Evolutionary conservation across 2,888 invertebrate genomes (phyloP).

Genomic region (Chaitophorus viminalis): DNA sequence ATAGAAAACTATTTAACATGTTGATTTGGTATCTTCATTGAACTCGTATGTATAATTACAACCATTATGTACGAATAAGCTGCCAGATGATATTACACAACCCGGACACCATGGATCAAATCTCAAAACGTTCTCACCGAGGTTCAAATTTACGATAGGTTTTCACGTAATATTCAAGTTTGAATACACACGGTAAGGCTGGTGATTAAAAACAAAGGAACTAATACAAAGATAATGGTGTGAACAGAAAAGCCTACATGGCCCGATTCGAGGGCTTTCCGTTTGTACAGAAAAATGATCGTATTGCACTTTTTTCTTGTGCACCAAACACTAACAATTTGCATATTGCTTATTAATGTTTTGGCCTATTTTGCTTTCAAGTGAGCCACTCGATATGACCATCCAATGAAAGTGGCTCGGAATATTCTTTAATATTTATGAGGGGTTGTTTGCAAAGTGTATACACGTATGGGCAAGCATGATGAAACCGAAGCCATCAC

Average conservation of each 20-base stretch:
- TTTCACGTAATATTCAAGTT: neutral
- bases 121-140: no score
- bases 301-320: slow-evolving; percentile 41
- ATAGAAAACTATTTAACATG: no score
- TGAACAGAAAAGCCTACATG: slow-evolving; percentile 3
- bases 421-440: slow-evolving; percentile 41
- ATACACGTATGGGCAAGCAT: slow-evolving; percentile 14
- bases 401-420: slow-evolving; percentile 14
- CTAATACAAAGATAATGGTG: slow-evolving; percentile 3
- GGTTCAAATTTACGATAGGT: neutral
- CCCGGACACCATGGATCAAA: no score
- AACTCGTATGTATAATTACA: no score
- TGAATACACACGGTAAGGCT: neutral
- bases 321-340: slow-evolving; percentile 54
- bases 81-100: no score
- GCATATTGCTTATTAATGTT: slow-evolving; percentile 58
- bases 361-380: slow-evolving; percentile 40
- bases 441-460: slow-evolving; percentile 43
- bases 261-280: neutral
- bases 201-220: neutral
- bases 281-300: slow-evolving; percentile 31
- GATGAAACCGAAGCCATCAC: neutral
- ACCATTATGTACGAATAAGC: no score
- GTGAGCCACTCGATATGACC: slow-evolving; percentile 18
- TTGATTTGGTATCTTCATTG: no score